Evolutionary conservation across 2,797 vertebrate genomes (phyloP).

Genomic region (Sebastes goodei): DNA sequence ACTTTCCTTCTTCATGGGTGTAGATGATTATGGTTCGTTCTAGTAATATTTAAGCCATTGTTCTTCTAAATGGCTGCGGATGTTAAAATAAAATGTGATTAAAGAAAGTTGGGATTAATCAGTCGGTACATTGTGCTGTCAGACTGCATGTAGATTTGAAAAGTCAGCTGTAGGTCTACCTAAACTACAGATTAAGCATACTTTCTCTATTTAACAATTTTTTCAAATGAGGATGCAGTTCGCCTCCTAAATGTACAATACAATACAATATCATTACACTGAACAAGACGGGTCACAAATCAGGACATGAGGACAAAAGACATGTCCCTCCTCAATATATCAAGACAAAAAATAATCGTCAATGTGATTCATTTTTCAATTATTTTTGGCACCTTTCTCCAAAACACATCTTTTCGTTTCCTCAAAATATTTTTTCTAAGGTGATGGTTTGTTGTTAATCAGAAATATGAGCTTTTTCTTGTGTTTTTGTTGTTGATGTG

Average conservation of each 20-base stretch:
- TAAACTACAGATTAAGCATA: not conserved
- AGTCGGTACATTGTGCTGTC: not conserved
- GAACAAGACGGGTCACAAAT: not conserved
- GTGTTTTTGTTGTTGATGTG: constrained; percentile 74
- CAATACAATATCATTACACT: not conserved
- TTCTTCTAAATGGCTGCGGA: not conserved
- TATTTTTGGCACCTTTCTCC: not conserved
- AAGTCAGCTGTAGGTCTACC: not conserved
- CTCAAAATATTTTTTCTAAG: not conserved
- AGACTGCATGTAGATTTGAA: not conserved
- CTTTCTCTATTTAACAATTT: not conserved
- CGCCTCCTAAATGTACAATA: not conserved
- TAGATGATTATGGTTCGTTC: not conserved
- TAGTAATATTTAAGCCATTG: not conserved
- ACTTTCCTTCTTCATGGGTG: not conserved
- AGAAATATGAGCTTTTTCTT: constrained; percentile 45
- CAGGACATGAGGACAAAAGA: not conserved
- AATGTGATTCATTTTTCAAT: not conserved
- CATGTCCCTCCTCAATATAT: not conserved
- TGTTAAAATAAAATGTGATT: not conserved
- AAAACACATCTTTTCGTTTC: constrained; percentile 4
- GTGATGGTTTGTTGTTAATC: constrained; percentile 20
- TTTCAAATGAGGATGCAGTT: not conserved
- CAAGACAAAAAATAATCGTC: not conserved
- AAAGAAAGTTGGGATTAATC: not conserved